Conservation (phyloP, 2,888 invertebrate species). For the Meteorus cinctellus region DNA sequence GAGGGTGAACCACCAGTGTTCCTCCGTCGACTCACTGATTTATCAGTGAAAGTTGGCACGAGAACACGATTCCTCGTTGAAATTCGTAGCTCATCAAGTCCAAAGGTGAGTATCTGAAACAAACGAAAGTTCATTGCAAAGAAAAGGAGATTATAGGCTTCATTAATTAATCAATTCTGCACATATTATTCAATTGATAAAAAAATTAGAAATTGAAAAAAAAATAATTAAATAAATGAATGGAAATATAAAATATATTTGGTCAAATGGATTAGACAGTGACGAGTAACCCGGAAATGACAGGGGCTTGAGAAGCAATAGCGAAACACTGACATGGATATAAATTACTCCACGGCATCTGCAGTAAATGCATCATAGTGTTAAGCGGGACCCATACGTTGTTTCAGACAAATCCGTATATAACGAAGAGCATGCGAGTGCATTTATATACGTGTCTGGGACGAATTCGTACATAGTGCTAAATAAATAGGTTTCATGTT, state of each 20-base stretch:
- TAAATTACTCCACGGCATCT: slow-evolving; percentile 20
- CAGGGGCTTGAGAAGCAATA: slow-evolving; percentile 18
- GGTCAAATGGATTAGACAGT: neutral
- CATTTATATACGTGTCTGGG: slow-evolving; percentile 25
- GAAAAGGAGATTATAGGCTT: neutral
- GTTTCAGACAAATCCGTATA: slow-evolving; percentile 15
- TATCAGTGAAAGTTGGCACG: slow-evolving; percentile 92
- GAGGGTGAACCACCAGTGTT: slow-evolving; percentile 86
- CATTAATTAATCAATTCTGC: too few relatives aligned
- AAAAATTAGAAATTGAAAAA: neutral
- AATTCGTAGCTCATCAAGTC: slow-evolving; percentile 85
- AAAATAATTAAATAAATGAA: neutral
- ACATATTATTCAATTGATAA: too few relatives aligned
- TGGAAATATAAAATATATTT: neutral
- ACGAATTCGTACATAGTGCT: slow-evolving; percentile 24
- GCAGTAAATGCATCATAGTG: slow-evolving; percentile 24
- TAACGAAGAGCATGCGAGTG: slow-evolving; percentile 8
- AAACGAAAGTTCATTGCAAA: neutral
- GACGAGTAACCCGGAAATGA: slow-evolving; percentile 21
- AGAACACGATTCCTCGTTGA: slow-evolving; percentile 89
- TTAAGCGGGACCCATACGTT: neutral
- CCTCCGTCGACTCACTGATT: slow-evolving; percentile 87
- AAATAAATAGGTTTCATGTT: slow-evolving; percentile 31
- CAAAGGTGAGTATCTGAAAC: slow-evolving; percentile 78
- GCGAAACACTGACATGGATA: slow-evolving; percentile 23